Conservation (phyloP, 2,113 vertebrate species). For the Thalassarche chlororhynchos region DNA sequence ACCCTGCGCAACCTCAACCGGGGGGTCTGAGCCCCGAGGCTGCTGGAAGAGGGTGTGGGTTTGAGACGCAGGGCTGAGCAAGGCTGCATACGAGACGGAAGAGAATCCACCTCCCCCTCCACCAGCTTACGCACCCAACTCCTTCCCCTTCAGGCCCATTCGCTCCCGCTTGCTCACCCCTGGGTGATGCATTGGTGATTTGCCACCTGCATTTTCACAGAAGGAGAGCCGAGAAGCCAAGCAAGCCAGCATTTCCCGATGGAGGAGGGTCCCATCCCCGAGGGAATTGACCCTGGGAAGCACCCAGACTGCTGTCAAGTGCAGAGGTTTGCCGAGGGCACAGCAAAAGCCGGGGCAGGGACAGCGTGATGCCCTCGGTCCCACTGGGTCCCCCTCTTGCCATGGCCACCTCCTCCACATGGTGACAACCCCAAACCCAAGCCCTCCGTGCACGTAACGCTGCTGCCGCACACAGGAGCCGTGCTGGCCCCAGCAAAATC, state of each 20-base stretch:
- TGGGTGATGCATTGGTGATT: background rate
- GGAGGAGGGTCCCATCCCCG: background rate
- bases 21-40: accelerated
- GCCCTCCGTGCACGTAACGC: accelerated
- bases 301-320: background rate
- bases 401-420: background rate
- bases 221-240: background rate
- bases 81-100: background rate
- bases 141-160: background rate
- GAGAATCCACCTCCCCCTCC: background rate
- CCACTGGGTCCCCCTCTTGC: background rate
- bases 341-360: background rate
- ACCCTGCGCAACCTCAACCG: accelerated
- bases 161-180: background rate
- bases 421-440: background rate
- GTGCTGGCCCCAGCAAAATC: background rate
- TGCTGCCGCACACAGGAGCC: background rate
- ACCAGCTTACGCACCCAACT: accelerated
- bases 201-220: background rate
- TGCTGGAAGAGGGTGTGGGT: background rate
- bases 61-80: background rate
- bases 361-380: accelerated
- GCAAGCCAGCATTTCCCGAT: accelerated
- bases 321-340: background rate
- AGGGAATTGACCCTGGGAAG: background rate